Evolutionary conservation across 2,113 vertebrate genomes (phyloP), one percentile per base, ranked within the genome.

Genomic region (Tor tambroides): DNA sequence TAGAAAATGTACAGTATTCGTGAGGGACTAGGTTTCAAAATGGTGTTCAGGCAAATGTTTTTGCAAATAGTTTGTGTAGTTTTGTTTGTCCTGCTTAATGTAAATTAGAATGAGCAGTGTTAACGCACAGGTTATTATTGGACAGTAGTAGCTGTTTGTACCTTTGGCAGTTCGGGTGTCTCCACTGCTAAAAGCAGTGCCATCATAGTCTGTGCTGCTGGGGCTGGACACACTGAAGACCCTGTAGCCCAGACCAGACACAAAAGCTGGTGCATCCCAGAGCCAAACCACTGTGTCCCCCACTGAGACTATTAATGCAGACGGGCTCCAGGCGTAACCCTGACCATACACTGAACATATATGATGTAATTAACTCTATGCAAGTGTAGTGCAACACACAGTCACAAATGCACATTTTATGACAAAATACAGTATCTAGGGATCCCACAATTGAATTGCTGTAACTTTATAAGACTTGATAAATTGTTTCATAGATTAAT

Each of bases 171-270:
- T 95, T 80, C 90, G 94, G 76, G 86, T 86, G 9, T 51, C 85
- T 71, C 95, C 94, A 26, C 93, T 97, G 84, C 69, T 94, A 91
- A 97, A 95, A 2, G 92, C 85, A n/a, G 90, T 91, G 0, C 93
- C 94, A 23, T 96, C 92, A 12, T 94, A 95, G 35, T 46, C 87
- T 51, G 88, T 90, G 59, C 91, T 93, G 88, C 95, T 92, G 6
- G 96, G 95, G 65, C 69, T 94, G 86, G 95, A 90, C n/a, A 97
- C 95, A 43, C 95, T 96, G 84, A 95, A 96, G 65, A 97, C 94
- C 23, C 93, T 87, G 86, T 95, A 97, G 9, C 91, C 91, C 9
- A 94, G 79, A 0, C 41, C 85, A 69, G 67, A 87, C 54, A 95
- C 83, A 75, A 94, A 95, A 1, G 87, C 85, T 4, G 93, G 94